phyloP scores from a whole-genome alignment of 2,888 invertebrate genomes.

The Alviniconcha strummeri region DNA sequence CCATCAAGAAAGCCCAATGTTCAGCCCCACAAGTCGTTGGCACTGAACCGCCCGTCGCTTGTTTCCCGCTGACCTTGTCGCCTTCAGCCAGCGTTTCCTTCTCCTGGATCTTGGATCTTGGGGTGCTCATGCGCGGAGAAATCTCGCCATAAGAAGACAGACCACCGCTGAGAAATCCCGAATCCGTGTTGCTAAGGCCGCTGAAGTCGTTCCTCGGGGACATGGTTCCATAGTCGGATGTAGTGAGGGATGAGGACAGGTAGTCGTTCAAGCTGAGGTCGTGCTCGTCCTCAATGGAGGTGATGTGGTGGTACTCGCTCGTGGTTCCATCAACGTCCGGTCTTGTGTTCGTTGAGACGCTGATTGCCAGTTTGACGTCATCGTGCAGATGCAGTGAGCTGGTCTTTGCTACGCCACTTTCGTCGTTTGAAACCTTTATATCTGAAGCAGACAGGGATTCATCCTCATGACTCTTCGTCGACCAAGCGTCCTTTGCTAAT shows the following conservation, averaged over 20 bases:
- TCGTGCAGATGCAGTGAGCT: background rate
- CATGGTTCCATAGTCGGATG: slow-evolving; percentile 19
- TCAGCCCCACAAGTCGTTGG: too few relatives aligned
- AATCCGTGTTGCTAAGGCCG: slow-evolving; percentile 6
- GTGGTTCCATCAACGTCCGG: background rate
- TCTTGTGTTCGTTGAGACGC: background rate
- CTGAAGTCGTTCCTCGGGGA: slow-evolving; percentile 6
- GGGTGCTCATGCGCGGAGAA: background rate
- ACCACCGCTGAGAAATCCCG: slow-evolving; percentile 25
- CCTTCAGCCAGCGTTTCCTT: background rate
- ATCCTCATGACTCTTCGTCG: background rate
- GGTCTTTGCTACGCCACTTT: background rate
- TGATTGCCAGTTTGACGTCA: background rate
- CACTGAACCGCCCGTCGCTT: too few relatives aligned
- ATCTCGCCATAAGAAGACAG: background rate
- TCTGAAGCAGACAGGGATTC: background rate
- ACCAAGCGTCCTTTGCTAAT: too few relatives aligned
- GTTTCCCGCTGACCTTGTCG: too few relatives aligned
- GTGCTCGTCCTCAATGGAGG: slow-evolving; percentile 8
- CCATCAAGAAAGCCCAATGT: too few relatives aligned
- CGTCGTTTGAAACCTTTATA: background rate
- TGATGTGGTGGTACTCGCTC: background rate
- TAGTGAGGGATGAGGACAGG: background rate
- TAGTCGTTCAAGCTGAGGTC: background rate
- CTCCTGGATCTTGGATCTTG: background rate